Evolutionary conservation across 2,888 invertebrate genomes (phyloP).

Genomic region (Acanthosepion pharaonis): DNA sequence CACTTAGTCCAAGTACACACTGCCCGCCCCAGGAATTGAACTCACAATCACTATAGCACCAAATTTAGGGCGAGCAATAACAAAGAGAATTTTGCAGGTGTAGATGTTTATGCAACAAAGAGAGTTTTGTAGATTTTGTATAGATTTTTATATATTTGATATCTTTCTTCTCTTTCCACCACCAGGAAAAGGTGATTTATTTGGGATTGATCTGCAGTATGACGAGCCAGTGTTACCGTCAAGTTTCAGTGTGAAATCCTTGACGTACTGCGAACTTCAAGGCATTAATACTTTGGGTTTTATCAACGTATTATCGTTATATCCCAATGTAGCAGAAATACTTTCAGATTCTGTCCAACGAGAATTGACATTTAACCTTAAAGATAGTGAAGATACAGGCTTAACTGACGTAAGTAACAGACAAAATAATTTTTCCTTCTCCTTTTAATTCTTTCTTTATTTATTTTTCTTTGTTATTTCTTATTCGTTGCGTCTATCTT

Average conservation of each 20-base stretch:
- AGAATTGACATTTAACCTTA: conserved; percentile 93
- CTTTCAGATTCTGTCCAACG: conserved; percentile 95
- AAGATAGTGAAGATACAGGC: conserved; percentile 90
- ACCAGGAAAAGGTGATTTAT: conserved; percentile 93
- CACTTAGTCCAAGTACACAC: too few relatives aligned
- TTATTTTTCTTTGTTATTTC: neutral
- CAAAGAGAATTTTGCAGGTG: too few relatives aligned
- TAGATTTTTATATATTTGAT: too few relatives aligned
- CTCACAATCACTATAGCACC: too few relatives aligned
- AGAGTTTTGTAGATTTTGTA: too few relatives aligned
- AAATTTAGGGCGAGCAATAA: too few relatives aligned
- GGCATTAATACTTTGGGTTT: conserved; percentile 93
- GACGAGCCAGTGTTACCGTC: conserved; percentile 90
- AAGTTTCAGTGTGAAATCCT: conserved; percentile 93
- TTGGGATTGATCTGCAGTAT: conserved; percentile 80
- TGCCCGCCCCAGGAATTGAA: too few relatives aligned
- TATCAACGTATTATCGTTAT: conserved; percentile 89
- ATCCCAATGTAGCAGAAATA: conserved; percentile 95
- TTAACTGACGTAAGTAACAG: conserved; percentile 69
- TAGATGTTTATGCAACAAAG: too few relatives aligned
- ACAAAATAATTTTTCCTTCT: neutral
- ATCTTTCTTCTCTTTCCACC: neutral
- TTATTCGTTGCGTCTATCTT: neutral
- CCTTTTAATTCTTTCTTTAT: neutral
- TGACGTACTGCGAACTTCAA: conserved; percentile 96